Percentiles rank a stretch among this genome's conserved stretches.
These are phyloP conservation scores for Denticeps clupeoides DNA, from an alignment of 2,797 vertebrate genomes.

Conservation along the genomic window DNA sequence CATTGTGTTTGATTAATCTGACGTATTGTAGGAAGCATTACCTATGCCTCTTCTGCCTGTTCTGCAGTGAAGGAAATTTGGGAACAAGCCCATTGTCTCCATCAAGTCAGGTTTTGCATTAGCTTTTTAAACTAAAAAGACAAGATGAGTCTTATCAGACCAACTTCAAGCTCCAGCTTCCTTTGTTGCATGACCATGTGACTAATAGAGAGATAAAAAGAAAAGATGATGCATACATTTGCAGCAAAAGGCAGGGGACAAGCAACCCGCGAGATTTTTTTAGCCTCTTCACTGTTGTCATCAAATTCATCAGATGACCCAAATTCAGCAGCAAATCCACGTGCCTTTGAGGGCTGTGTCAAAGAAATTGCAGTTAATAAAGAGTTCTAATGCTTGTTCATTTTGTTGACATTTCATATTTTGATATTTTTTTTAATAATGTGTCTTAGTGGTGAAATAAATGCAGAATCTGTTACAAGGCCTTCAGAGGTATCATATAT, in stretches of 20 bases:
- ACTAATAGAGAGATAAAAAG: slow-evolving; percentile 26
- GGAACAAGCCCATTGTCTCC: slow-evolving; percentile 1
- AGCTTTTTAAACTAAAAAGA: slow-evolving; percentile 7
- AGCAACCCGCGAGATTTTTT: slow-evolving; percentile 34
- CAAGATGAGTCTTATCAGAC: slow-evolving; percentile 11
- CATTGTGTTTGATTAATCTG: slow-evolving; percentile 10
- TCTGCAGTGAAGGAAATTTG: not conserved
- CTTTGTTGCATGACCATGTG: slow-evolving; percentile 20
- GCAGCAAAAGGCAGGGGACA: slow-evolving; percentile 23
- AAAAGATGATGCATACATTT: slow-evolving; percentile 23
- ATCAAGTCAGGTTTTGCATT: slow-evolving; percentile 7
- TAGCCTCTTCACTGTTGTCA: slow-evolving; percentile 44
- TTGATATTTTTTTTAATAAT: slow-evolving; percentile 11
- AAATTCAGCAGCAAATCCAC: slow-evolving; percentile 23
- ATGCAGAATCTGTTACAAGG: no score
- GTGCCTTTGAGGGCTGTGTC: no score
- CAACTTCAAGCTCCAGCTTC: slow-evolving; percentile 3
- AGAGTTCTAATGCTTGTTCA: no score
- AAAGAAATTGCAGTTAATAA: no score
- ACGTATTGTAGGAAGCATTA: slow-evolving; percentile 10
- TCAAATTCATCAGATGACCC: slow-evolving; percentile 45
- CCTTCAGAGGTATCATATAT: no score
- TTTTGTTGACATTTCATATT: no score
- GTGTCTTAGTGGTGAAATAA: slow-evolving; percentile 6
- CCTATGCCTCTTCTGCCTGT: not conserved